Base-by-base conservation (phyloP, 2,113 vertebrate species). In the Pseudorectes ferrugineus region DNA sequence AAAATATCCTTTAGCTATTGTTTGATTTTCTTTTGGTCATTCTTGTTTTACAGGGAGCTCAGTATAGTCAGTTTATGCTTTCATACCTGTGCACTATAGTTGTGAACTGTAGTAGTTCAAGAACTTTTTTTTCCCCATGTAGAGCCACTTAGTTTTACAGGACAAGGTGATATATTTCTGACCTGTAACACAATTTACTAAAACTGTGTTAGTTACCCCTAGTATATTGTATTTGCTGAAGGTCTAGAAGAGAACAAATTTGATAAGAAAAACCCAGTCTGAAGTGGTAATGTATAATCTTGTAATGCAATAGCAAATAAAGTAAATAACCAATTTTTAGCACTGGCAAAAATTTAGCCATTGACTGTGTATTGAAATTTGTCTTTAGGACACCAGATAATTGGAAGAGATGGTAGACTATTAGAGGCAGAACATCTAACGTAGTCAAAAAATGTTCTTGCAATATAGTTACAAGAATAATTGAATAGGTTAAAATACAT, bases 161-260 rank as follows among this genome's bases (percentile, higher is more conserved):
- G 90, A 89, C 94, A 94, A 92, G 73, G 92, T 96, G 92, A 89
- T 79, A 14, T 4, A 55, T 96, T 95, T 96, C 72, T 93, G 94
- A 96, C 93, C 92, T 62, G 75, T 94, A 96, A 96, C 88, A 84
- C 62, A 93, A 95, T 96, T 96, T 94, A 40, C 91, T 92, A 95
- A 96, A 97, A 97, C 95, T 89, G 29, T 93, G 62, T 96, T 96
- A 95, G 88, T 96, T 95, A 95, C 89, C 70, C 76, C 35, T 74
- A 33, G 57, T 95, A 82, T 93, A 95, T 95, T 85, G 85, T 93
- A 82, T 92, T 90, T 95, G 52, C 78, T 76, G 92, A 93, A 95
- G 77, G 71, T 88, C 88, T 89, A 93, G 87, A 95, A 91, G 86
- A 79, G 93, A 92, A 88, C 70, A 97, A 88, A 96, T 96, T 70